phyloP scores from a whole-genome alignment of 2,113 vertebrate genomes.

The Xenus cinereus region DNA sequence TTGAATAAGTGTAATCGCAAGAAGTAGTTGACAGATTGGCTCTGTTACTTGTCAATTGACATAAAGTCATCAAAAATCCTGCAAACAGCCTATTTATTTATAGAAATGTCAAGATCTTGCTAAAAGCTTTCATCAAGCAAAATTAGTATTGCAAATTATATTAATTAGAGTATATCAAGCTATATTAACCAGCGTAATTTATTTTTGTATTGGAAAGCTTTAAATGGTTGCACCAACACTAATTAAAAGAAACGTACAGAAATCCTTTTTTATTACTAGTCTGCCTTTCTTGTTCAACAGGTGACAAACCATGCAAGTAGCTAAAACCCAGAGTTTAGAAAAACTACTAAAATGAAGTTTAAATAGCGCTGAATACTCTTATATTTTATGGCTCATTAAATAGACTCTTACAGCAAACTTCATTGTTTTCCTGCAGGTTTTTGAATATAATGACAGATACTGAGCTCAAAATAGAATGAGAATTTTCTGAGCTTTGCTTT shows the following conservation, averaged over 20 bases:
- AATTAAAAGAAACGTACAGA: slow-evolving; percentile 19
- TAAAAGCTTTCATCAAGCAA: slow-evolving; percentile 32
- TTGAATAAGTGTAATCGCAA: not conserved
- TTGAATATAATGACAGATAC: not conserved
- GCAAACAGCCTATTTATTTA: slow-evolving; percentile 4
- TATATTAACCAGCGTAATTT: slow-evolving; percentile 24
- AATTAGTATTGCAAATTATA: slow-evolving; percentile 30
- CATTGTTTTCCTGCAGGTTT: slow-evolving; percentile 25
- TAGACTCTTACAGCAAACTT: not conserved
- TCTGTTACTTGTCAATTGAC: not conserved
- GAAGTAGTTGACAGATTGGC: not conserved
- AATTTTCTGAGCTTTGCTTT: not conserved
- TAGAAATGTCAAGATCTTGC: slow-evolving; percentile 12
- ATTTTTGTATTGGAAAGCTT: slow-evolving; percentile 17
- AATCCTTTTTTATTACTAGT: not conserved
- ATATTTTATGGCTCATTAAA: slow-evolving; percentile 28
- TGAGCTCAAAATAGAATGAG: not conserved
- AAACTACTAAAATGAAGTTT: not conserved
- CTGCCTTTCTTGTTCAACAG: not conserved
- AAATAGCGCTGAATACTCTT: slow-evolving; percentile 19
- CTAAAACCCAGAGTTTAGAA: not conserved
- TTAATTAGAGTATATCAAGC: slow-evolving; percentile 22
- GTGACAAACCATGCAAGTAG: not conserved
- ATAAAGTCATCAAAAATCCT: not conserved
- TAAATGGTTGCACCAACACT: not conserved